phyloP scores from a whole-genome alignment of 1,140 invertebrate genomes.

The Zaprionus vittiger region DNA sequence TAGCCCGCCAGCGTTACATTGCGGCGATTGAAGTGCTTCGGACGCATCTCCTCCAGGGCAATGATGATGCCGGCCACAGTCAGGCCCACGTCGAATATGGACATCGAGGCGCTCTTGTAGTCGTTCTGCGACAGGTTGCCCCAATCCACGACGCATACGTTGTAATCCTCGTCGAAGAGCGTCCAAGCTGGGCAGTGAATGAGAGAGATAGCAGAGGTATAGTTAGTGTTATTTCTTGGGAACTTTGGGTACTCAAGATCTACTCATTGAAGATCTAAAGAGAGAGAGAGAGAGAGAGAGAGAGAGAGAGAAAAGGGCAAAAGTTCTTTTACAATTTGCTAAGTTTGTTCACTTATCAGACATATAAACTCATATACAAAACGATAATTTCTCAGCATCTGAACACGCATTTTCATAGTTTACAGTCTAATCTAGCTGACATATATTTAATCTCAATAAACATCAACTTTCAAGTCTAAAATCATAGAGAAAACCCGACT shows the following conservation, averaged over 20 bases:
- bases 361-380: no score
- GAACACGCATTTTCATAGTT: background rate
- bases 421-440: background rate
- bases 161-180: conserved; percentile 64
- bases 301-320: no score
- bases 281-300: background rate
- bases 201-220: background rate
- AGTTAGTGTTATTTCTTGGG: background rate
- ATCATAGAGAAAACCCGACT: background rate
- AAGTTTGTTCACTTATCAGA: no score
- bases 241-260: background rate
- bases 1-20: conserved; percentile 90
- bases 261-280: background rate
- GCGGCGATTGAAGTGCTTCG: conserved; percentile 82
- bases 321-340: no score
- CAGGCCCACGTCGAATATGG: conserved; percentile 86
- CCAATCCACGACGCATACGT: conserved; percentile 87
- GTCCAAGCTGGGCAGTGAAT: conserved; percentile 65
- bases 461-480: background rate
- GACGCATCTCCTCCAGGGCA: conserved; percentile 85
- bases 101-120: conserved; percentile 79
- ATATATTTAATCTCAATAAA: background rate
- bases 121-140: conserved; percentile 86
- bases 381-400: no score
- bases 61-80: conserved; percentile 87